Conservation (phyloP, 2,113 vertebrate genomes). For the Gracilinanus agilis region DNA sequence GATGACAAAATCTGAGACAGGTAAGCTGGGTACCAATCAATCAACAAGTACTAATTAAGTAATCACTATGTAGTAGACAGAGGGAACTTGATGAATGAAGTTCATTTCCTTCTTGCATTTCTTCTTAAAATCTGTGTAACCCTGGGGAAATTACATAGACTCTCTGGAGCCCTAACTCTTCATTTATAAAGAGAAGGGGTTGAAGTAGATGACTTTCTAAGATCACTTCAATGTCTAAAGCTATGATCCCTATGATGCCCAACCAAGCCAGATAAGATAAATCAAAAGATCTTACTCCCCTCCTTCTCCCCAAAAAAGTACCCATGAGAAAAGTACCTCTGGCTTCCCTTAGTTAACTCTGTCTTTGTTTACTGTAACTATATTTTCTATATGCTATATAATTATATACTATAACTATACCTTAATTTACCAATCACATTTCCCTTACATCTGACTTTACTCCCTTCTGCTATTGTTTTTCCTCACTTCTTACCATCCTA, state of each 20-base stretch:
- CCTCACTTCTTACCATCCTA: background rate
- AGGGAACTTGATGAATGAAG: background rate
- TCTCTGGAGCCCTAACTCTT: background rate
- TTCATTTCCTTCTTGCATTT: background rate
- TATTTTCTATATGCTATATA: no score
- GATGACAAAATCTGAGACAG: background rate
- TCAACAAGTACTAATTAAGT: background rate
- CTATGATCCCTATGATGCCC: background rate
- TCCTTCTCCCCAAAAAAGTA: no score
- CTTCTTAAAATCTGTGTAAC: background rate
- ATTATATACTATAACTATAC: no score
- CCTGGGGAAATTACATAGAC: background rate
- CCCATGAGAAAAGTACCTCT: background rate
- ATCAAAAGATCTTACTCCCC: background rate
- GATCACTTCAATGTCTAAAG: background rate
- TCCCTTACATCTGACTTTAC: background rate
- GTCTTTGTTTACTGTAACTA: background rate
- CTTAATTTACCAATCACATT: background rate
- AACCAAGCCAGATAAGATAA: background rate
- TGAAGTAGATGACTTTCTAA: background rate
- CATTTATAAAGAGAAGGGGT: background rate
- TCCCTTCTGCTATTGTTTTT: background rate
- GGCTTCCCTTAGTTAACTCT: background rate
- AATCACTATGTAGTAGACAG: background rate
- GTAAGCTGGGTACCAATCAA: background rate